These are phyloP conservation scores for Connochaetes taurinus DNA, from an alignment of 2,113 vertebrate species.

Conservation along the genomic window DNA sequence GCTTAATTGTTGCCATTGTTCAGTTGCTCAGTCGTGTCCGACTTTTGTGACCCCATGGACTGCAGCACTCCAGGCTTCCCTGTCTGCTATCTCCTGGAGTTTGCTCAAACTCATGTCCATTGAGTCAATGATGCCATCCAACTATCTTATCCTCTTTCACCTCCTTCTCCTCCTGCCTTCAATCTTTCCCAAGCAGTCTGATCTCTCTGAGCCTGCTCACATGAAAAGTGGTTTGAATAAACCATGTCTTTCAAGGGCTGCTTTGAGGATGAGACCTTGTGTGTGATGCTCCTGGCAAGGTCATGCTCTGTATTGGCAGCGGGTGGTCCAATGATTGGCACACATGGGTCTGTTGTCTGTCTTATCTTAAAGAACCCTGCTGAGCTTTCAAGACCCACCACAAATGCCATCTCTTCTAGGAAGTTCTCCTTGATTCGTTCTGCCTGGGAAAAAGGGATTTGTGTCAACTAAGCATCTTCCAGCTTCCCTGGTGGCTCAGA, in stretches of 20 bases:
- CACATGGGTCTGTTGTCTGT: no score
- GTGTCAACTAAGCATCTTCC: background rate
- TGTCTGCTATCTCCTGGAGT: background rate
- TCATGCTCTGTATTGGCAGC: accelerated
- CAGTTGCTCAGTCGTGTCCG: accelerated
- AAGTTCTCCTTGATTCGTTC: background rate
- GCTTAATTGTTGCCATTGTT: background rate
- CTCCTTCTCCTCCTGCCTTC: background rate
- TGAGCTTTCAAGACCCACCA: background rate
- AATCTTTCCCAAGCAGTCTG: background rate
- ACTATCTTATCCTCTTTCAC: background rate
- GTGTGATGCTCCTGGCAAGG: background rate
- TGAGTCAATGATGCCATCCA: background rate
- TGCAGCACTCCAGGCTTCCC: background rate
- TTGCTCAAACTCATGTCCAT: background rate
- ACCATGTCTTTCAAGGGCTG: no score
- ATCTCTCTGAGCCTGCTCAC: background rate
- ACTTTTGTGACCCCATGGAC: background rate
- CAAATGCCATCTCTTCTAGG: background rate
- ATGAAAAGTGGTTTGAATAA: background rate
- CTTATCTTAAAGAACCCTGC: background rate
- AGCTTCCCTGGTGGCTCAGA: background rate
- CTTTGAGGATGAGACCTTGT: background rate
- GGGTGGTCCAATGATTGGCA: background rate
- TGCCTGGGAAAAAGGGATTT: background rate